Conservation (phyloP, 2,113 vertebrate species). For the Alaudala cheleensis region DNA sequence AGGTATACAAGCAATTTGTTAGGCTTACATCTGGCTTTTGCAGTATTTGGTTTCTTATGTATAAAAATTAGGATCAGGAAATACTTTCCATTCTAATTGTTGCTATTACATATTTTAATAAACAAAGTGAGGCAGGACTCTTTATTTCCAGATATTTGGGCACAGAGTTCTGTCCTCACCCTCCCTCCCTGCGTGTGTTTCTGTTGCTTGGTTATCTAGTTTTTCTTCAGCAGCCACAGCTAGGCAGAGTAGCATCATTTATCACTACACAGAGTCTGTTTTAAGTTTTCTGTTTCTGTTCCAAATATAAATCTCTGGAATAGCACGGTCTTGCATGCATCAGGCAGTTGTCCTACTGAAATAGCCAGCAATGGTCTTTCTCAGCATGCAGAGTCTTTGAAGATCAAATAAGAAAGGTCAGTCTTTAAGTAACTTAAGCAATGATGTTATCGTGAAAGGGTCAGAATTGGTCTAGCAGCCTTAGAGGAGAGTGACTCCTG, state of each 20-base stretch:
- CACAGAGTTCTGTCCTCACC: not conserved
- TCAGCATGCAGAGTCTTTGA: conserved; percentile 63
- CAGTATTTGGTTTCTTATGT: not conserved
- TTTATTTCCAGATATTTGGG: not conserved
- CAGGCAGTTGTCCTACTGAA: conserved; percentile 61
- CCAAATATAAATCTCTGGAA: conserved; percentile 65
- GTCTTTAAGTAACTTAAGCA: conserved; percentile 56
- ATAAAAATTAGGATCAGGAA: not conserved
- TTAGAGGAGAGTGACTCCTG: conserved; percentile 10
- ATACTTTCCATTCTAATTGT: not conserved
- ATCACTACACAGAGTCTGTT: conserved; percentile 44
- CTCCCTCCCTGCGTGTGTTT: not conserved
- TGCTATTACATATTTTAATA: not conserved
- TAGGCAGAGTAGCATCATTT: conserved; percentile 54
- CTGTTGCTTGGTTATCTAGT: conserved; percentile 26
- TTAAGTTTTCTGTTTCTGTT: conserved; percentile 69
- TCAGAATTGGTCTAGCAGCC: conserved; percentile 34
- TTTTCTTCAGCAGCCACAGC: conserved; percentile 39
- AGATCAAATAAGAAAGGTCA: conserved; percentile 68
- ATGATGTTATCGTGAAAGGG: conserved; percentile 35
- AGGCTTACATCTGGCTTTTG: not conserved
- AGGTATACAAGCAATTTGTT: not conserved
- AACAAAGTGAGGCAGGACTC: not conserved
- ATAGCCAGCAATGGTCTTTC: conserved; percentile 39
- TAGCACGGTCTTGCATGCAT: conserved; percentile 44